Percentiles rank a stretch among this genome's conserved stretches.
Conservation (phyloP, 2,797 vertebrate genomes). For the Lemur catta region DNA sequence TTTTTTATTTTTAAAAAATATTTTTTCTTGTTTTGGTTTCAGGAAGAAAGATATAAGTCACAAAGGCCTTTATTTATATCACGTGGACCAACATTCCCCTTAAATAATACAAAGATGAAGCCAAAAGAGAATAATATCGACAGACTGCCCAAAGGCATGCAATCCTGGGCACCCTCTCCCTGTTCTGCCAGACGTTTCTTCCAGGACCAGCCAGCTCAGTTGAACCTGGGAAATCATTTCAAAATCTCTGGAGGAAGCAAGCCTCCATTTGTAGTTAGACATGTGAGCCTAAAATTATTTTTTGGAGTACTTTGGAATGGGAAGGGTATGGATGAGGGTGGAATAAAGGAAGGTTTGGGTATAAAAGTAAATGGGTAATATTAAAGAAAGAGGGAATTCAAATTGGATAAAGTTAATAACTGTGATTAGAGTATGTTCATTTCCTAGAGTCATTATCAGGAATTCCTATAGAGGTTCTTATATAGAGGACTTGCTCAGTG, state of each 20-base stretch:
- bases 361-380: neutral
- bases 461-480: neutral
- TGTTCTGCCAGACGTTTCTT: slow-evolving; percentile 29
- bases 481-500: neutral
- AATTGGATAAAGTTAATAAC: neutral
- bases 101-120: slow-evolving; percentile 51
- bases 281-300: slow-evolving; percentile 71
- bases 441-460: neutral
- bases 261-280: slow-evolving; percentile 78
- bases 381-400: slow-evolving; percentile 26
- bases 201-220: slow-evolving; percentile 59
- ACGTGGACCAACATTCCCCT: slow-evolving; percentile 52
- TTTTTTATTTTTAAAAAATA: neutral
- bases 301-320: neutral
- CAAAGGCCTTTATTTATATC: slow-evolving; percentile 63
- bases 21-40: slow-evolving; percentile 18
- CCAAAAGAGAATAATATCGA: slow-evolving; percentile 32
- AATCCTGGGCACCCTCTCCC: slow-evolving; percentile 76
- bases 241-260: slow-evolving; percentile 50
- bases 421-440: neutral
- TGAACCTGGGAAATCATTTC: slow-evolving; percentile 62
- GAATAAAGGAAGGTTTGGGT: neutral
- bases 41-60: slow-evolving; percentile 78
- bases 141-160: slow-evolving; percentile 33
- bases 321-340: neutral